Conservation (phyloP, 1,140 invertebrate genomes). For the Eufriesea mexicana region DNA sequence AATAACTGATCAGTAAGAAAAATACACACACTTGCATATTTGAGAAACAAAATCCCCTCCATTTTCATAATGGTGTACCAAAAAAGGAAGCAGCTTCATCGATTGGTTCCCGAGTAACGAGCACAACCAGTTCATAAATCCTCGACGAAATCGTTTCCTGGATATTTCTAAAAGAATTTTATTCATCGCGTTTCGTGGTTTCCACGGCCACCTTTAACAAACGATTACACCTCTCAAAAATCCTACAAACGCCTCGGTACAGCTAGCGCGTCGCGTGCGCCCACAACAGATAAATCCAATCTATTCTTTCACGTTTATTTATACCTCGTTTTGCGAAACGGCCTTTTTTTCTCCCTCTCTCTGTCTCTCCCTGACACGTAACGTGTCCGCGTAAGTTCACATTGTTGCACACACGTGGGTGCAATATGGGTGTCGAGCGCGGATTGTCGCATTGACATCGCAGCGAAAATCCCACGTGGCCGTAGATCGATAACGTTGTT, state of each 20-base stretch:
- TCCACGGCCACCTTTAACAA: background rate
- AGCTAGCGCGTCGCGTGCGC: background rate
- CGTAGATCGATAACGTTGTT: slow-evolving; percentile 47
- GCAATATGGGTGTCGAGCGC: slow-evolving; percentile 35
- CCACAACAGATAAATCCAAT: slow-evolving; percentile 9
- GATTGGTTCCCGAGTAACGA: background rate
- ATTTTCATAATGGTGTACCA: background rate
- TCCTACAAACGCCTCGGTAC: background rate
- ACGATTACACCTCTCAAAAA: background rate
- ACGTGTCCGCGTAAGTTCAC: slow-evolving; percentile 4
- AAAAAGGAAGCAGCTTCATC: background rate
- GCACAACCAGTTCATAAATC: background rate
- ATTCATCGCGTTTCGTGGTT: background rate
- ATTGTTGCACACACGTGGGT: slow-evolving; percentile 40
- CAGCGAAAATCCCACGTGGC: slow-evolving; percentile 41
- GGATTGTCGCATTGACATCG: slow-evolving; percentile 32
- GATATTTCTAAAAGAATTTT: background rate
- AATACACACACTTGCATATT: background rate
- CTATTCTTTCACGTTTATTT: slow-evolving; percentile 24
- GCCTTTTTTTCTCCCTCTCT: background rate
- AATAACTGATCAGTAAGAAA: background rate
- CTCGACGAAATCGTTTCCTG: background rate
- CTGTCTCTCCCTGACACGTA: background rate
- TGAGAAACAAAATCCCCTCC: background rate
- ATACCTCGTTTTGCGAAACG: background rate